Evolutionary conservation across 2,888 invertebrate species (phyloP).

Genomic region (Mayetiola destructor): DNA sequence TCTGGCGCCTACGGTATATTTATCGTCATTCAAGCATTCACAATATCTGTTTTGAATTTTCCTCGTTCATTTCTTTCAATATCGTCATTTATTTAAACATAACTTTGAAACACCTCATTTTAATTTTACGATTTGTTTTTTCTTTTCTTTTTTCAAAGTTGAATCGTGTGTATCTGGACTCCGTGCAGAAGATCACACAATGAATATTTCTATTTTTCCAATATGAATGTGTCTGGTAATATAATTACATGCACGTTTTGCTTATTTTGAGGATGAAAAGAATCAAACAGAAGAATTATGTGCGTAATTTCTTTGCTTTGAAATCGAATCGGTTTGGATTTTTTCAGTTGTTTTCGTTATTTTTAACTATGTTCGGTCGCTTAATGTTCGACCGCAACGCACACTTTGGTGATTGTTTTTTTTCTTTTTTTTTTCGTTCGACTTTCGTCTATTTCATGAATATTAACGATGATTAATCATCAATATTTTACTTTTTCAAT

Average conservation of each 20-base stretch:
- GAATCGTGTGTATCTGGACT: too few relatives aligned
- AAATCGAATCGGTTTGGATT: too few relatives aligned
- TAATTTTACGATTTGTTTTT: background rate
- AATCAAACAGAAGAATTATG: background rate
- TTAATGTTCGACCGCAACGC: background rate
- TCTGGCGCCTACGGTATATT: background rate
- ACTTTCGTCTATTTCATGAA: too few relatives aligned
- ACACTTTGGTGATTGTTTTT: background rate
- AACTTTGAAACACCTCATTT: background rate
- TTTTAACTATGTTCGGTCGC: too few relatives aligned
- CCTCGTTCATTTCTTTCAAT: too few relatives aligned
- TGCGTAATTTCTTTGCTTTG: conserved; percentile 2
- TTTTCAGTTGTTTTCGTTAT: too few relatives aligned
- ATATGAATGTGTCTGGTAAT: background rate
- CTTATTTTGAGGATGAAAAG: background rate
- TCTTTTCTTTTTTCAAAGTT: background rate
- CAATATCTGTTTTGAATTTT: background rate
- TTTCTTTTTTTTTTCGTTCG: too few relatives aligned
- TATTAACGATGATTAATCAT: conserved; percentile 12
- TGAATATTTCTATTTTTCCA: background rate
- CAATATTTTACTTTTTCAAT: background rate
- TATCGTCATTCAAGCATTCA: background rate
- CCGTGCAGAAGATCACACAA: too few relatives aligned
- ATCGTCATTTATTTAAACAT: conserved; percentile 2
- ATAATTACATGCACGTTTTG: conserved; percentile 4